Evolutionary conservation across 2,888 invertebrate genomes (phyloP).

Genomic region (Ophion ventricosus): DNA sequence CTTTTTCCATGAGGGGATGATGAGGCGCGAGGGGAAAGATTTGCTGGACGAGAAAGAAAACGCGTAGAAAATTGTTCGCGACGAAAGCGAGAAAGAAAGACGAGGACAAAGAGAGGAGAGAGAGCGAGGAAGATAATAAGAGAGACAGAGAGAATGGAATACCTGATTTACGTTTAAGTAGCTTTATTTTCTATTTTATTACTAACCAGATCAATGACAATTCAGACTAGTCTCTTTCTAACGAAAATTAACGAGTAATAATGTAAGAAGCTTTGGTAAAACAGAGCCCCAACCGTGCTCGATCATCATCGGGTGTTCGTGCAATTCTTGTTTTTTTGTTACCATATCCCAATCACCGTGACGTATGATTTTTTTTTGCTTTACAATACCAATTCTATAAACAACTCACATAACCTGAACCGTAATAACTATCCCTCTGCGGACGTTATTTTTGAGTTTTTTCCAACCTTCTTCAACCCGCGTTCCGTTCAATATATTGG

Average conservation of each 20-base stretch:
- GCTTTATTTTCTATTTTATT: conserved; percentile 57
- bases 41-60: too few species aligned
- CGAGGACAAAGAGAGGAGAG: background rate
- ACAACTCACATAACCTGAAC: background rate
- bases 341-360: background rate
- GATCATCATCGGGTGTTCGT: conserved; percentile 1
- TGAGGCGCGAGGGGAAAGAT: too few species aligned
- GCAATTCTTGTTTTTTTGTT: conserved; percentile 11
- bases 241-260: conserved; percentile 25
- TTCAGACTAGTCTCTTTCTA: conserved; percentile 58
- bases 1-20: background rate
- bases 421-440: background rate
- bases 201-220: conserved; percentile 41
- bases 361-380: background rate
- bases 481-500: too few species aligned
- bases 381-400: background rate
- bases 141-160: conserved; percentile 8
- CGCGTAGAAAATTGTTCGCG: too few species aligned
- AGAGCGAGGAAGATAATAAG: background rate
- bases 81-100: background rate
- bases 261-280: background rate
- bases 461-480: too few species aligned
- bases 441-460: too few species aligned
- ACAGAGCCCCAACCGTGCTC: background rate
- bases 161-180: conserved; percentile 29